Evolutionary conservation across 2,797 vertebrate genomes (phyloP).

Genomic region (Spatula clypeata): DNA sequence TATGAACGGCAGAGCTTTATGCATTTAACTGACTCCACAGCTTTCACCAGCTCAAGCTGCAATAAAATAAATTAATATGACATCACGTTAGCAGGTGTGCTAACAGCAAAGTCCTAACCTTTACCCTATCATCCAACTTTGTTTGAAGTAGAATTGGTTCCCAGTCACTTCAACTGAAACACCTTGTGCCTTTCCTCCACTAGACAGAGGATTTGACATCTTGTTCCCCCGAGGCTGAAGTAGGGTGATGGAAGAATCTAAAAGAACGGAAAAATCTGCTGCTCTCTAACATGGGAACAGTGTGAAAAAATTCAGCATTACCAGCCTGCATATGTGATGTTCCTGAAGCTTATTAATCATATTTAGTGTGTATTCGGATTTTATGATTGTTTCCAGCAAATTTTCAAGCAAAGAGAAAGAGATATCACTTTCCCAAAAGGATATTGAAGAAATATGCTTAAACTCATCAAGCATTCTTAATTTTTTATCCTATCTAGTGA

Average conservation of each 20-base stretch:
- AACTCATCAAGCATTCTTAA: neutral
- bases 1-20: neutral
- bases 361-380: neutral
- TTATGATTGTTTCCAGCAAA: neutral
- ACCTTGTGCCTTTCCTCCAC: neutral
- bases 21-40: neutral
- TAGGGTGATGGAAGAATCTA: neutral
- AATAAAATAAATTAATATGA: neutral
- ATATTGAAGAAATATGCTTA: neutral
- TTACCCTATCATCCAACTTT: neutral
- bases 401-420: neutral
- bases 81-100: neutral
- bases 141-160: neutral
- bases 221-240: neutral
- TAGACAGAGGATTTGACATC: neutral
- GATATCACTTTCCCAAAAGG: neutral
- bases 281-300: neutral
- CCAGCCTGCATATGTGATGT: neutral
- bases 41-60: neutral
- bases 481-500: neutral
- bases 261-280: conserved; percentile 21
- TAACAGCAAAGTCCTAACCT: conserved; percentile 1
- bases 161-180: neutral
- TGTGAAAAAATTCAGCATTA: neutral
- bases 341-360: neutral